Conservation (phyloP, 2,888 invertebrate species). For the Clanis bilineata region DNA sequence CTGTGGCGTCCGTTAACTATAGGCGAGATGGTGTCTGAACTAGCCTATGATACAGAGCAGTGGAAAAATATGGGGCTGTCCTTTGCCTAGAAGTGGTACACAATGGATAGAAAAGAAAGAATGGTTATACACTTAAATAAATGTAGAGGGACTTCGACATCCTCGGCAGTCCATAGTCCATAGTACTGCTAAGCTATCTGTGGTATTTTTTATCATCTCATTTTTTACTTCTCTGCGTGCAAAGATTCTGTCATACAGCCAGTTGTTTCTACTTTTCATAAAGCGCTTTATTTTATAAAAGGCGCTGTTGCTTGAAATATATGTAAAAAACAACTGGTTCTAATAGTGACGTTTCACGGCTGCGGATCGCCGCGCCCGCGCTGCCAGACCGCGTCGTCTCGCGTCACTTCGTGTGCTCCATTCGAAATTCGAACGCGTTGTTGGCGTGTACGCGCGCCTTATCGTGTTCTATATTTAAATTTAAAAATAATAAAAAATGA, state of each 20-base stretch:
- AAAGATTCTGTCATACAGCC: neutral
- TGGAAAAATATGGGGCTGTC: too few species aligned
- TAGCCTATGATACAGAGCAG: too few species aligned
- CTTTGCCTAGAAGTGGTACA: too few species aligned
- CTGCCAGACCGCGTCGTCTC: conserved; percentile 15
- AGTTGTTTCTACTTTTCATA: too few species aligned
- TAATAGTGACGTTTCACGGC: neutral
- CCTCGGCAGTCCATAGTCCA: too few species aligned
- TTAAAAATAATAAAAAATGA: neutral
- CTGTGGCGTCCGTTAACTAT: too few species aligned
- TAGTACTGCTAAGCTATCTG: too few species aligned
- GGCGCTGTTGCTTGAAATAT: neutral
- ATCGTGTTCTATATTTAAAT: neutral
- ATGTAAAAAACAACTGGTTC: neutral
- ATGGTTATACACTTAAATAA: too few species aligned
- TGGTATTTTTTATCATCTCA: neutral
- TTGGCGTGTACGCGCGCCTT: conserved; percentile 3
- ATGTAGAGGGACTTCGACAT: too few species aligned
- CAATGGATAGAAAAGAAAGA: too few species aligned
- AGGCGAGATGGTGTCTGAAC: too few species aligned
- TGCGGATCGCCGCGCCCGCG: neutral
- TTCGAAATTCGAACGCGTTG: conserved; percentile 29
- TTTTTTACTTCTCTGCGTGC: too few species aligned
- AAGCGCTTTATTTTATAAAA: conserved; percentile 12
- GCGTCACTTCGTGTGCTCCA: conserved; percentile 33